Conservation (phyloP, 2,113 vertebrate genomes). For the Seriola aureovittata region DNA sequence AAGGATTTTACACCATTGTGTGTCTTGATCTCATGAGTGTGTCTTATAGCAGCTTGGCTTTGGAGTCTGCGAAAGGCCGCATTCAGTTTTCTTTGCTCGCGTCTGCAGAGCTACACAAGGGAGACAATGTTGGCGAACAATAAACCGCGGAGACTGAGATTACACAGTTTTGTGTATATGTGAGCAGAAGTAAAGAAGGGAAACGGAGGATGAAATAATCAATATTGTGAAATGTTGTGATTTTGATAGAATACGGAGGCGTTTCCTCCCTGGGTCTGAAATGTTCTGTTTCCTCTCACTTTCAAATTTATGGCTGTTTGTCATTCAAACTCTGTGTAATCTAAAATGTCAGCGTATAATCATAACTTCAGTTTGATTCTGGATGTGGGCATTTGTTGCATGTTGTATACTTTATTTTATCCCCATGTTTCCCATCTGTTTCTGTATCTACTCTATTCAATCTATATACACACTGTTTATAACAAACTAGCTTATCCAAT, state of each 20-base stretch:
- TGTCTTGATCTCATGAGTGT: constrained; percentile 45
- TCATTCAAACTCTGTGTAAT: no score
- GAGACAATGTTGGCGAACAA: neutral
- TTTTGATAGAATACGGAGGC: neutral
- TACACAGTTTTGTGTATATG: neutral
- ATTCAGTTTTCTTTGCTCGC: constrained; percentile 19
- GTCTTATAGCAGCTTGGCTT: constrained; percentile 9
- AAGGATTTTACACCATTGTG: constrained; percentile 59
- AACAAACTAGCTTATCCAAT: no score
- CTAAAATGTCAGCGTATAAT: no score
- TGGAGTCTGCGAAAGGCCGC: constrained; percentile 5
- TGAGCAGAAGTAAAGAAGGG: neutral
- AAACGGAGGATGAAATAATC: neutral
- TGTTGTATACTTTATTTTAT: no score
- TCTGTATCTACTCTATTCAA: no score
- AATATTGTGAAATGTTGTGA: neutral
- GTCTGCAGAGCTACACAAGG: constrained; percentile 5
- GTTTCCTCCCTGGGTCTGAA: neutral
- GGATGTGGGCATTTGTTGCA: no score
- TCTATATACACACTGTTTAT: no score
- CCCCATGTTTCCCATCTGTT: no score
- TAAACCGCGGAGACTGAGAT: neutral
- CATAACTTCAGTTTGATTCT: no score
- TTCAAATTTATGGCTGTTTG: no score
- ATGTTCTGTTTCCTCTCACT: neutral